A percentile compares a stretch with the other conserved stretches of the same genome.
Evolutionary conservation across 2,888 invertebrate genomes (phyloP).

Genomic region (Dorcus parallelipipedus): DNA sequence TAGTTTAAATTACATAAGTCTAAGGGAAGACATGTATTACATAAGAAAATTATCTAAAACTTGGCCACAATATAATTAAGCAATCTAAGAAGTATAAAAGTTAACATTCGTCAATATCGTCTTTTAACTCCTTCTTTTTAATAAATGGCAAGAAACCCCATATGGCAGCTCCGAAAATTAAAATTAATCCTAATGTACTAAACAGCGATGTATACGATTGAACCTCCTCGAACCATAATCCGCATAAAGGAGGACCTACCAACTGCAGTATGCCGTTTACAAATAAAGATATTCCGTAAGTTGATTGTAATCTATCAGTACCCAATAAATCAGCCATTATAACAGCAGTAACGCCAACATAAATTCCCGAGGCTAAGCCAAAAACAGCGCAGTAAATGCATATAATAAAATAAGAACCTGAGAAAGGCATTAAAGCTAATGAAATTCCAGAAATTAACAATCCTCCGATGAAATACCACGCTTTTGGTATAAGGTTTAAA

Average conservation of each 20-base stretch:
- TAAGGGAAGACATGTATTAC: constrained; percentile 11
- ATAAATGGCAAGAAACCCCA: constrained; percentile 77
- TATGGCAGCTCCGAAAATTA: constrained; percentile 68
- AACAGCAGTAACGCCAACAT: constrained; percentile 82
- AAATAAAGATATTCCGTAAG: constrained; percentile 82
- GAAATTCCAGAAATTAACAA: constrained; percentile 74
- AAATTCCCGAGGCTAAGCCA: constrained; percentile 79
- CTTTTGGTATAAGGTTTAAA: constrained; percentile 70
- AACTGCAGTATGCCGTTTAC: constrained; percentile 80
- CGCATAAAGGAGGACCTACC: constrained; percentile 81
- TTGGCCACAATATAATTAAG: constrained; percentile 2
- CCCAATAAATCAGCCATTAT: constrained; percentile 87
- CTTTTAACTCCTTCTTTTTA: constrained; percentile 42
- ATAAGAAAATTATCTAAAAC: neutral
- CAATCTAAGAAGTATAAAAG: neutral
- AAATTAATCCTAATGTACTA: constrained; percentile 67
- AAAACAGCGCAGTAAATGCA: constrained; percentile 72
- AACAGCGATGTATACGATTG: constrained; percentile 70
- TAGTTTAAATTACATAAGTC: neutral
- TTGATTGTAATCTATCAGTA: constrained; percentile 77
- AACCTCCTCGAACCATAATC: constrained; percentile 62
- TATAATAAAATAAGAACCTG: constrained; percentile 61
- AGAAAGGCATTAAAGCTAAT: constrained; percentile 66
- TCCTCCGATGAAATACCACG: constrained; percentile 80
- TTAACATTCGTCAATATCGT: constrained; percentile 15